These are phyloP conservation scores for Antechinus flavipes DNA, from an alignment of 2,113 vertebrate genomes.

Conservation along the genomic window DNA sequence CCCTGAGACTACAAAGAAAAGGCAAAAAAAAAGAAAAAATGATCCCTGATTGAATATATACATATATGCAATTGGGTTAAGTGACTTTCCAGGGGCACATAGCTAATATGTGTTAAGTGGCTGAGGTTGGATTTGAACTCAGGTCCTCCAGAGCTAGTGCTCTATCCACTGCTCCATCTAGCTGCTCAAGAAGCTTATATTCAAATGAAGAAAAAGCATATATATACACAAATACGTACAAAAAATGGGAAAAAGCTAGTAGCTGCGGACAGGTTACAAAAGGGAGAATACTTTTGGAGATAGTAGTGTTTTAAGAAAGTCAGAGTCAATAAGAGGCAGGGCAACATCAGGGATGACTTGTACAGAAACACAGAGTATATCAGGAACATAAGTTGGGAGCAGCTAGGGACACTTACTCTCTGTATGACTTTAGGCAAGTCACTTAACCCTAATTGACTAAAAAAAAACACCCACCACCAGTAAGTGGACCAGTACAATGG, in stretches of 20 bases:
- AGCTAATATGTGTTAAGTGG: no score
- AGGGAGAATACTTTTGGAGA: not conserved
- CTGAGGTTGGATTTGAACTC: no score
- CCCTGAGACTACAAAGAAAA: not conserved
- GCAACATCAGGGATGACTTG: not conserved
- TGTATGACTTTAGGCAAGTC: not conserved
- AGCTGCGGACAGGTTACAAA: not conserved
- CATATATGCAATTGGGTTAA: no score
- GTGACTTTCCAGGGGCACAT: no score
- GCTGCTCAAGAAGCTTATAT: not conserved
- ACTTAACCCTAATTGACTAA: conserved; percentile 36
- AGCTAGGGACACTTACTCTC: not conserved
- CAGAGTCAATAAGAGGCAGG: not conserved
- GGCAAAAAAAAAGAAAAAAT: not conserved
- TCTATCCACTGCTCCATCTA: no score
- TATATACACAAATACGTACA: not conserved
- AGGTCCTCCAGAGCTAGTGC: no score
- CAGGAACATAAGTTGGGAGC: no score
- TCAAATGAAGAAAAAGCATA: not conserved
- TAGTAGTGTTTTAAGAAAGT: no score
- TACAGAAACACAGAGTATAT: no score
- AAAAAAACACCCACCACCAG: not conserved
- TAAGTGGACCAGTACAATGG: no score
- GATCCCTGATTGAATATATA: not conserved
- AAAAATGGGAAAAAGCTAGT: not conserved